Conservation (phyloP, 2,888 invertebrate genomes). For the Tolmerus cingulatus region DNA sequence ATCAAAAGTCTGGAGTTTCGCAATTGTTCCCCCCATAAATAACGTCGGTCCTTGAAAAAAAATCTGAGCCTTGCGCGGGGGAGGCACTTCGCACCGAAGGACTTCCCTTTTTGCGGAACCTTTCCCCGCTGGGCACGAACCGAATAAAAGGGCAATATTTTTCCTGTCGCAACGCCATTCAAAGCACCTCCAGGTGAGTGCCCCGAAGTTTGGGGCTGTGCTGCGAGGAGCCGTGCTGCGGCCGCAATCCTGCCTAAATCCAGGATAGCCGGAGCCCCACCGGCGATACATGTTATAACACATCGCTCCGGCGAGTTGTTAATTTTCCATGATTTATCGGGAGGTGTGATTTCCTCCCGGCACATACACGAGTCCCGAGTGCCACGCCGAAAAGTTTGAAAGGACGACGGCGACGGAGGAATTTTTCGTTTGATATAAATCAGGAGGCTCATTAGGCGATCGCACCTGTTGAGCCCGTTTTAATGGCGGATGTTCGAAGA, state of each 20-base stretch:
- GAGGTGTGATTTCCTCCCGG: not conserved
- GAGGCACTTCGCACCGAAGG: not conserved
- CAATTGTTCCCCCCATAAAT: conserved; percentile 4
- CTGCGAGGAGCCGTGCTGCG: not conserved
- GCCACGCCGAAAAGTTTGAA: not conserved
- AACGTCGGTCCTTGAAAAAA: not conserved
- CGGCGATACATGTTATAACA: not conserved
- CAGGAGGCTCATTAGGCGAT: conserved; percentile 40
- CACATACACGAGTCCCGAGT: not conserved
- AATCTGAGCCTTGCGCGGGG: not conserved
- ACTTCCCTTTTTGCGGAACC: not conserved
- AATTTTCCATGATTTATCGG: conserved; percentile 36
- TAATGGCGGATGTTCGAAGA: not conserved
- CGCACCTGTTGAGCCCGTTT: conserved; percentile 41
- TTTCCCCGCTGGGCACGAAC: not conserved
- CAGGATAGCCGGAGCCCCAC: not conserved
- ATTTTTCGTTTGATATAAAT: conserved; percentile 30
- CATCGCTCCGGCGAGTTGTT: not conserved
- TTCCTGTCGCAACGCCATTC: not conserved
- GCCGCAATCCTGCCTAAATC: not conserved
- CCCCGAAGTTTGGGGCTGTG: not conserved
- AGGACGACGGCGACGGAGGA: not conserved
- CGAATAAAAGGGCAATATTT: conserved; percentile 22
- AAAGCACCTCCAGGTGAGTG: not conserved
- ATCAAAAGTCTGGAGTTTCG: not conserved